phyloP scores from a whole-genome alignment of 2,888 invertebrate genomes.

The Physocephala rufipes region DNA sequence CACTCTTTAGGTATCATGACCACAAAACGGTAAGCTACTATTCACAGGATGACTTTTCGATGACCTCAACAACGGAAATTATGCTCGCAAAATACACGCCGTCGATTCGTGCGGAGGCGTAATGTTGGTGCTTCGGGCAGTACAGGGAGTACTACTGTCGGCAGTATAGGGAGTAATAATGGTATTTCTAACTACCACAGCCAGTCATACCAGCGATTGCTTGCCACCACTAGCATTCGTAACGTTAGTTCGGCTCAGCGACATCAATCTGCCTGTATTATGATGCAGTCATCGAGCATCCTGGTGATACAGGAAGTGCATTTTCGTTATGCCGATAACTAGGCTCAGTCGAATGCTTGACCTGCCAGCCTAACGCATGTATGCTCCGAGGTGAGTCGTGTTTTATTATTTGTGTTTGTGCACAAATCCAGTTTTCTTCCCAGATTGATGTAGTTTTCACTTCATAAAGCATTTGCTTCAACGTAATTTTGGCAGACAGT shows the following conservation, averaged over 20 bases:
- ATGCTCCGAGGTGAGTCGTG: conserved; percentile 77
- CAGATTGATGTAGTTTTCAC: too few species aligned
- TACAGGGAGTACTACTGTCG: neutral
- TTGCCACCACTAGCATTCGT: conserved; percentile 43
- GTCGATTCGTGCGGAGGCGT: conserved; percentile 67
- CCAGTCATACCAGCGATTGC: conserved; percentile 44
- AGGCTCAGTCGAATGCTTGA: conserved; percentile 80
- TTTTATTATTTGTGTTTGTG: too few species aligned
- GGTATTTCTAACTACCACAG: conserved; percentile 45
- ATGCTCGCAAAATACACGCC: conserved; percentile 47
- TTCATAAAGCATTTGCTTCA: too few species aligned
- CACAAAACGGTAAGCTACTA: conserved; percentile 88
- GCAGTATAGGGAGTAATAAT: conserved; percentile 40
- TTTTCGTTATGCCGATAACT: conserved; percentile 79
- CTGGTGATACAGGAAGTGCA: conserved; percentile 74
- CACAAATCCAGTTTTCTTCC: too few species aligned
- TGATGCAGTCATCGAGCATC: conserved; percentile 68
- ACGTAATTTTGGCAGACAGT: neutral
- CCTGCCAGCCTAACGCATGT: conserved; percentile 78
- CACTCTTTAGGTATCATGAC: conserved; percentile 75
- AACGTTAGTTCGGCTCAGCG: conserved; percentile 40
- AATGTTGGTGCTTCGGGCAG: conserved; percentile 48
- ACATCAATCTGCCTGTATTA: conserved; percentile 57
- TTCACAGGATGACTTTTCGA: conserved; percentile 71
- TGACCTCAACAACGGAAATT: conserved; percentile 56